Conservation (phyloP, 2,113 vertebrate genomes). For the Drymodes brunneopygia region DNA sequence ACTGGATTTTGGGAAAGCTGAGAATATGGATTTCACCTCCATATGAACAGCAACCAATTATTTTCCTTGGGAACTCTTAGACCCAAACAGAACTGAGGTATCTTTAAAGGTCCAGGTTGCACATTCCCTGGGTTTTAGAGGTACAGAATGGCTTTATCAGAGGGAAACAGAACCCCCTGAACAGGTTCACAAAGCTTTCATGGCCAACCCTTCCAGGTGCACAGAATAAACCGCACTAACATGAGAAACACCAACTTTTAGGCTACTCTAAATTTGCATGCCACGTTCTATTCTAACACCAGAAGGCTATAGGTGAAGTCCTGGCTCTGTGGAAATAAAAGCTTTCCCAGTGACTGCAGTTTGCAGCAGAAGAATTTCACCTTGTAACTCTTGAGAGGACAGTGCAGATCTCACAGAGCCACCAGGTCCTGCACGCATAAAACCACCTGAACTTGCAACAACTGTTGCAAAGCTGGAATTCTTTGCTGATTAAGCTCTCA, state of each 20-base stretch:
- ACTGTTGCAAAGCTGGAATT: background rate
- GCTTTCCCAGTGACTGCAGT: background rate
- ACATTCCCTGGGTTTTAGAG: background rate
- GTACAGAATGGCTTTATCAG: background rate
- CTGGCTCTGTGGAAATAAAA: background rate
- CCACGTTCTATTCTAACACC: fast-evolving
- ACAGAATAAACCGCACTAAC: background rate
- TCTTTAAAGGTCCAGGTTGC: background rate
- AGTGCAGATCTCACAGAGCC: background rate
- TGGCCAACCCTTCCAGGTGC: background rate
- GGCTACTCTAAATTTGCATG: background rate
- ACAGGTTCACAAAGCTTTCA: background rate
- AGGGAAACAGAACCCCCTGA: background rate
- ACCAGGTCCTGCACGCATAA: background rate
- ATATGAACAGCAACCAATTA: background rate
- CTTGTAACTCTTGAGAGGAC: fast-evolving
- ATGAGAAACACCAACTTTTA: background rate
- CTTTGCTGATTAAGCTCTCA: background rate
- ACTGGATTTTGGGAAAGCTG: background rate
- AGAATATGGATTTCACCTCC: background rate
- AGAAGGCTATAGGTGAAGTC: background rate
- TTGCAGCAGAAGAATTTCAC: background rate
- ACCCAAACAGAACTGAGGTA: background rate
- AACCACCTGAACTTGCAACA: background rate
- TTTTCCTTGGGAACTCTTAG: background rate